These are phyloP conservation scores for Drosophila bipectinata DNA, from an alignment of 1,140 invertebrate genomes.

Conservation along the genomic window DNA sequence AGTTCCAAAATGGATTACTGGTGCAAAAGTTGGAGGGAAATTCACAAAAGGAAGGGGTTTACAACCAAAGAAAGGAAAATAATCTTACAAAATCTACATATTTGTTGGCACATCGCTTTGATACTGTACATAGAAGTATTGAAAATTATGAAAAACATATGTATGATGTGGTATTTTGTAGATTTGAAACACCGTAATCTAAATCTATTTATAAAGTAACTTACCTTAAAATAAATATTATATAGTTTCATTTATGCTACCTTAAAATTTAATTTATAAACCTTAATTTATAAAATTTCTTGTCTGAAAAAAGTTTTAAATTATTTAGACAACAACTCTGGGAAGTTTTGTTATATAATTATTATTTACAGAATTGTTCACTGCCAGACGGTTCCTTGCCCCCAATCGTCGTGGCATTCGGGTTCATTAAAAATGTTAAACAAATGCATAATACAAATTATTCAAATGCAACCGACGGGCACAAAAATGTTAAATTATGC, in stretches of 20 bases:
- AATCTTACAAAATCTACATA: conserved; percentile 76
- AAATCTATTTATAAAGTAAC: background rate
- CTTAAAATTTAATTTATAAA: background rate
- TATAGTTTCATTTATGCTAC: background rate
- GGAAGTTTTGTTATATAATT: background rate
- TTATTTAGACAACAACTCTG: background rate
- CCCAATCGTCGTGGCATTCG: conserved; percentile 37
- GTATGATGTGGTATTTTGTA: conserved; percentile 65
- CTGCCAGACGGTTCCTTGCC: conserved; percentile 21
- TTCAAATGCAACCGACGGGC: conserved; percentile 56
- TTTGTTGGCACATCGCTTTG: conserved; percentile 81
- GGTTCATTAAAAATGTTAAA: conserved; percentile 71
- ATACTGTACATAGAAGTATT: conserved; percentile 53
- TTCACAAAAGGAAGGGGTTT: conserved; percentile 18
- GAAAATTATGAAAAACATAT: conserved; percentile 10
- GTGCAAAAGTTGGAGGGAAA: conserved; percentile 53
- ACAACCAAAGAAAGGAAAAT: conserved; percentile 32
- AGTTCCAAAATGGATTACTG: conserved; percentile 55
- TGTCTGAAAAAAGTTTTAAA: background rate
- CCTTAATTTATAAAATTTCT: background rate
- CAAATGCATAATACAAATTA: conserved; percentile 67
- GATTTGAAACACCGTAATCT: background rate
- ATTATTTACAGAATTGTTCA: background rate
- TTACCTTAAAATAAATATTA: background rate
- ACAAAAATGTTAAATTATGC: conserved; percentile 76